A percentile compares a stretch with the other conserved stretches of the same genome.
Evolutionary conservation across 2,888 invertebrate species (phyloP).

Genomic region (Chalcis sispes): DNA sequence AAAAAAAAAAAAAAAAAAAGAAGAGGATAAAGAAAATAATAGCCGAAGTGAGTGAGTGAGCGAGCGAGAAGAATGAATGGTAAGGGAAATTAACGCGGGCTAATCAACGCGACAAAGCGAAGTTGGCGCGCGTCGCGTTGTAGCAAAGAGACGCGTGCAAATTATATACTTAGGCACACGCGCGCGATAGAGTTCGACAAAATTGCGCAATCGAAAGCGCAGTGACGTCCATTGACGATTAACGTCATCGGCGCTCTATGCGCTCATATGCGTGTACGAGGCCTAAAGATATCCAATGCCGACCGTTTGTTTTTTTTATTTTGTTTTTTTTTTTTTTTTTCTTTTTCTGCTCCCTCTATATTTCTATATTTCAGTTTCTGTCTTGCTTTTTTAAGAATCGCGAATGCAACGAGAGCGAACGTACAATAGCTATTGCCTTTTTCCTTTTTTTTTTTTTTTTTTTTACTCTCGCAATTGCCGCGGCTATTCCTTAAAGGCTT

Average conservation of each 20-base stretch:
- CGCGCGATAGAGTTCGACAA: conserved; percentile 23
- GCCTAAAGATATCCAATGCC: not conserved
- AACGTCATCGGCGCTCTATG: conserved; percentile 60
- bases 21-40: not conserved
- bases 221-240: conserved; percentile 60
- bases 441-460: too few species aligned
- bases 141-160: conserved; percentile 5
- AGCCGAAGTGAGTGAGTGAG: too few species aligned
- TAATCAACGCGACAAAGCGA: not conserved
- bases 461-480: too few species aligned
- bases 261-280: conserved; percentile 2
- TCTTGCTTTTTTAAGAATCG: too few species aligned
- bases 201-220: conserved; percentile 52
- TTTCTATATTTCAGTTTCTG: not conserved
- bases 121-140: not conserved
- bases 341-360: not conserved
- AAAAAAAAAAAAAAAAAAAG: not conserved
- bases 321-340: not conserved
- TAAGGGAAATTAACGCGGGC: conserved; percentile 6
- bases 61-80: not conserved
- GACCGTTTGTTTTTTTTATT: not conserved
- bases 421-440: too few species aligned
- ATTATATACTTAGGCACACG: conserved; percentile 21
- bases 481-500: too few species aligned
- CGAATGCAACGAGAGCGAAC: too few species aligned